Percentiles rank a stretch among this genome's conserved stretches.
These are phyloP conservation scores for Helobdella robusta DNA, from an alignment of 2,888 invertebrate species.

Conservation along the genomic window DNA sequence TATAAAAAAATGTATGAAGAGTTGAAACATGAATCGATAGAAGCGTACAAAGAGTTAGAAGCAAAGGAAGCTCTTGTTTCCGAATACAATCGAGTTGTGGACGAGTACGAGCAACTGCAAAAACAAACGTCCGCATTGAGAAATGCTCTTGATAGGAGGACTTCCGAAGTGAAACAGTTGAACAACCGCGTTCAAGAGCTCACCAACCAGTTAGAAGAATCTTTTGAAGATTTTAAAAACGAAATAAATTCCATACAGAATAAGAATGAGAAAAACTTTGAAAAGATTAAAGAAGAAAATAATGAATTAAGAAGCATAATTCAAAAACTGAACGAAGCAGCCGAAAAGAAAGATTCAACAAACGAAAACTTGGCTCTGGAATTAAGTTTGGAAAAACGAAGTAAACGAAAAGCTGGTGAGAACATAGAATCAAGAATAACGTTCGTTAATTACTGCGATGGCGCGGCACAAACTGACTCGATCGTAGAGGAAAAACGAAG, in stretches of 20 bases:
- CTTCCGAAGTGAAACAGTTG: slow-evolving; percentile 15
- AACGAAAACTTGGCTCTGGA: neutral
- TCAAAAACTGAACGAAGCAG: slow-evolving; percentile 1
- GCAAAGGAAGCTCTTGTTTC: neutral
- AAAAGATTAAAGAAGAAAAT: slow-evolving; percentile 4
- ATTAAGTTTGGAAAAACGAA: neutral
- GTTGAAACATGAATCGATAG: slow-evolving; percentile 8
- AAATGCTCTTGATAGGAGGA: slow-evolving; percentile 18
- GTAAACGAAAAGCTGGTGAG: neutral
- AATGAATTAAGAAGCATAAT: neutral
- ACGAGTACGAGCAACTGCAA: slow-evolving; percentile 18
- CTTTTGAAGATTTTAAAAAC: slow-evolving; percentile 18
- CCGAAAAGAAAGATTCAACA: slow-evolving; percentile 3
- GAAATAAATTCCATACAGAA: neutral
- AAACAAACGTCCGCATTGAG: slow-evolving; percentile 8
- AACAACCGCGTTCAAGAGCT: slow-evolving; percentile 3
- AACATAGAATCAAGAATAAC: neutral
- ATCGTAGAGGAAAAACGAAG: neutral
- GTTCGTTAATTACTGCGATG: neutral
- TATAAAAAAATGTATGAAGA: slow-evolving; percentile 16
- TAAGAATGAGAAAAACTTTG: neutral
- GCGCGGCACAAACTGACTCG: neutral
- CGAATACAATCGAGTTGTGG: slow-evolving; percentile 3
- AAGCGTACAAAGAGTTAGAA: slow-evolving; percentile 5
- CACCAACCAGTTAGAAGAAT: slow-evolving; percentile 11